Evolutionary conservation across 2,888 invertebrate species (phyloP).

Genomic region (Hyles lineata): DNA sequence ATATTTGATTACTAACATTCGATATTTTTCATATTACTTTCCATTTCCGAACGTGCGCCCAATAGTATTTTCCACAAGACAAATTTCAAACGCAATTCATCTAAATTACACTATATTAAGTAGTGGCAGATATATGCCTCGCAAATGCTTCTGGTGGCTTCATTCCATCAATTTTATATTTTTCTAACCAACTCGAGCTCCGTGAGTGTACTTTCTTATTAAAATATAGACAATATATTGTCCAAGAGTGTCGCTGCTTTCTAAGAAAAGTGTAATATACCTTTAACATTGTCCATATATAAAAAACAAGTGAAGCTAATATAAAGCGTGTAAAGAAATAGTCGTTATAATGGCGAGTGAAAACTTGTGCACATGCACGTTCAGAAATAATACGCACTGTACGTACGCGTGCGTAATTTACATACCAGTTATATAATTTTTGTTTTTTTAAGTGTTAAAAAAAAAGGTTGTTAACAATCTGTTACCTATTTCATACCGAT

Average conservation of each 20-base stretch:
- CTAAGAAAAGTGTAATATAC: constrained; percentile 4
- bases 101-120: constrained; percentile 43
- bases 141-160: constrained; percentile 41
- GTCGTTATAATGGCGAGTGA: no score
- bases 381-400: not conserved
- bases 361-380: not conserved
- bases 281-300: not conserved
- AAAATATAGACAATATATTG: not conserved
- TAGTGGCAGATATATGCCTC: constrained; percentile 41
- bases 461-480: no score
- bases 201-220: not conserved
- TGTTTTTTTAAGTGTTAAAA: no score
- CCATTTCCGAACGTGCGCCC: constrained; percentile 2
- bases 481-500: no score
- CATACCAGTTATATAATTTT: no score
- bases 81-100: constrained; percentile 44
- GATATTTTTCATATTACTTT: not conserved
- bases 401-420: not conserved
- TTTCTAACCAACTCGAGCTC: not conserved
- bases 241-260: not conserved
- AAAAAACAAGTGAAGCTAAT: not conserved
- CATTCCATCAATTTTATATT: not conserved
- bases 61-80: constrained; percentile 38
- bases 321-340: no score
- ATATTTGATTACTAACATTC: no score